A percentile compares a stretch with the other conserved stretches of the same genome.
phyloP scores from a whole-genome alignment of 2,888 invertebrate genomes.

The Scrobipalpa costella region DNA sequence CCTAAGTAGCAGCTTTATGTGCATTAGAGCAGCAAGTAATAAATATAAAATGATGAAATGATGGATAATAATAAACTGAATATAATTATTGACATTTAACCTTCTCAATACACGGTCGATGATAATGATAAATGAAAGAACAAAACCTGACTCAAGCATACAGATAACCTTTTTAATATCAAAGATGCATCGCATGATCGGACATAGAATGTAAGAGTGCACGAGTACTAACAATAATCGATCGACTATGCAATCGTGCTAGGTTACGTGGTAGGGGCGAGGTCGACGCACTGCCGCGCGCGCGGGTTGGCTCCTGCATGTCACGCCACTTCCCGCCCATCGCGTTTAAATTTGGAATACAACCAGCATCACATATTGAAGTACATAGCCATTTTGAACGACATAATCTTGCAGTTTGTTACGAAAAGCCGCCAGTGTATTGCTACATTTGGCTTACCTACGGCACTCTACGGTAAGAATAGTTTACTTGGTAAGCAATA shows the following conservation, averaged over 20 bases:
- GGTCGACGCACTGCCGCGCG: conserved; percentile 63
- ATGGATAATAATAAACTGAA: background rate
- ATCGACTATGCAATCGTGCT: conserved; percentile 19
- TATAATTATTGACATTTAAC: background rate
- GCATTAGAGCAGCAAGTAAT: background rate
- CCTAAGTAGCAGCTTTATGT: background rate
- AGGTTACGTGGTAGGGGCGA: conserved; percentile 35
- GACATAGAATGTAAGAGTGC: conserved; percentile 8
- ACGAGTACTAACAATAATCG: conserved; percentile 18
- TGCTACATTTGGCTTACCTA: background rate
- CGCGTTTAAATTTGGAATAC: conserved; percentile 71
- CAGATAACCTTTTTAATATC: conserved; percentile 19
- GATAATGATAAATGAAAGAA: too few relatives aligned
- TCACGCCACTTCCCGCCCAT: conserved; percentile 68
- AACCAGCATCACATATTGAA: conserved; percentile 26
- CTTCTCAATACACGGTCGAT: too few relatives aligned
- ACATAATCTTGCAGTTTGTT: background rate
- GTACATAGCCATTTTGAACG: conserved; percentile 1
- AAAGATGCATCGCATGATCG: conserved; percentile 10
- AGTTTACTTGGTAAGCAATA: too few relatives aligned
- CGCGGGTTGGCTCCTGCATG: conserved; percentile 57
- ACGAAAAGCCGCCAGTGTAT: background rate
- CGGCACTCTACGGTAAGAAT: too few relatives aligned
- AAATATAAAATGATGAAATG: background rate
- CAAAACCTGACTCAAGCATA: conserved; percentile 9